These are phyloP conservation scores for Colaptes auratus DNA, from an alignment of 2,113 vertebrate genomes.

Conservation along the genomic window DNA sequence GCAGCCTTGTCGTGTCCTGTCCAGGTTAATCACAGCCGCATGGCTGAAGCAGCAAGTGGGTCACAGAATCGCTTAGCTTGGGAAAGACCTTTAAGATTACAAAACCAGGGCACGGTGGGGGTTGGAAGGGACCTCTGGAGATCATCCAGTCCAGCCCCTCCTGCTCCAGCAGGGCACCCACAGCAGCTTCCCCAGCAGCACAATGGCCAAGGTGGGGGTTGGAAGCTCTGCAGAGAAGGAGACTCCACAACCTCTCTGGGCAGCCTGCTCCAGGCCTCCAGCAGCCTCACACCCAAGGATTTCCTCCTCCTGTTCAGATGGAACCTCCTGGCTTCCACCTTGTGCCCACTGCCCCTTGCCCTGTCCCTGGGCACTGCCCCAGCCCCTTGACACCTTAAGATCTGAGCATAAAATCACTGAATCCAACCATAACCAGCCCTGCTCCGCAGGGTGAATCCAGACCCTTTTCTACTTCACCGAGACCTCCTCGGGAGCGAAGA, in stretches of 20 bases:
- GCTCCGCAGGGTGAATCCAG: neutral
- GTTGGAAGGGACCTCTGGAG: neutral
- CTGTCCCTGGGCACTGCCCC: too few relatives aligned
- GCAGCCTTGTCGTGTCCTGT: neutral
- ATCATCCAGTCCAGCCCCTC: neutral
- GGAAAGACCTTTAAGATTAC: neutral
- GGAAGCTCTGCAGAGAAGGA: too few relatives aligned
- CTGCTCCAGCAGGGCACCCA: too few relatives aligned
- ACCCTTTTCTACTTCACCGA: rapidly evolving
- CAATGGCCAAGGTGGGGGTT: too few relatives aligned
- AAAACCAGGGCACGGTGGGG: too few relatives aligned
- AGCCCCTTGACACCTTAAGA: neutral
- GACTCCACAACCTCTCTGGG: too few relatives aligned
- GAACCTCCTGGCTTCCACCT: too few relatives aligned
- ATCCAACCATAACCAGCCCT: neutral
- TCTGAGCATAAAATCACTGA: neutral
- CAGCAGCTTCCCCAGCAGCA: too few relatives aligned
- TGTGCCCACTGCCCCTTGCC: too few relatives aligned
- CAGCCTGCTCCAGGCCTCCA: too few relatives aligned
- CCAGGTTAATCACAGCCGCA: rapidly evolving
- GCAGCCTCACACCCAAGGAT: too few relatives aligned
- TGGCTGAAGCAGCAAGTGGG: rapidly evolving
- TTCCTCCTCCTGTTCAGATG: too few relatives aligned
- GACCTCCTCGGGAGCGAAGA: neutral
- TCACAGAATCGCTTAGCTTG: rapidly evolving